Evolutionary conservation across 2,113 vertebrate genomes (phyloP), one percentile per base, ranked within the genome.

Genomic region (Balaeniceps rex): DNA sequence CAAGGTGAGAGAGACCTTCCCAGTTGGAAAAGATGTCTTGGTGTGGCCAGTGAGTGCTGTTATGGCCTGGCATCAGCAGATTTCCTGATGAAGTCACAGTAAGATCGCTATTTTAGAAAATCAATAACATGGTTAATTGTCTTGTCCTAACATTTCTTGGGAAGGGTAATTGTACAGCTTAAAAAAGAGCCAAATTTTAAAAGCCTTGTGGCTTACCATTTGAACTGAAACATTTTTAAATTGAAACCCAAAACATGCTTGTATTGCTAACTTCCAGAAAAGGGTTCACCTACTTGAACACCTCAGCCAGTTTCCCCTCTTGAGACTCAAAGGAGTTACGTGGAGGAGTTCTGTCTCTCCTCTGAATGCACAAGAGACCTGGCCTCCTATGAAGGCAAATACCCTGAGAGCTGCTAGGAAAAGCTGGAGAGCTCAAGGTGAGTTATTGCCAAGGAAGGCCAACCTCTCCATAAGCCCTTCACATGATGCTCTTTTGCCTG

Each of bases 101-200:
- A 85, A 85, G 94, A 94, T 66, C 79, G 81, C 87, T 91, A 19
- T 94, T 95, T 95, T 84, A 91, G 91, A 81, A 95, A 96, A 97
- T 97, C 93, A 94, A 95, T 97, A 91, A 33, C 93, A 38, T 94
- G 93, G 91, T 91, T 95, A 95, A 97, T 96, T 88, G 91, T 91
- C 89, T 95, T 79, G 81, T 96, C 81, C 91, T 93, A 96, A 90
- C 71, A 52, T 70, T 97, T 95, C 91, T 90, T 93, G 84, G 79
- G 91, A 95, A 96, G 55, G 75, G 82, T 85, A 97, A 90, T 94
- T 60, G 82, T 70, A 31, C n/a, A 83, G 82, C 52, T 68, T 83
- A 64, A 94, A 93, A 96, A 96, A 93, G 90, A 96, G 89, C 87
- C 91, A 80, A 93, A 95, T 63, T 97, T 86, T 90, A 94, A 96